Base-by-base conservation (phyloP, 2,888 invertebrate genomes). In the Netelia melanura region DNA sequence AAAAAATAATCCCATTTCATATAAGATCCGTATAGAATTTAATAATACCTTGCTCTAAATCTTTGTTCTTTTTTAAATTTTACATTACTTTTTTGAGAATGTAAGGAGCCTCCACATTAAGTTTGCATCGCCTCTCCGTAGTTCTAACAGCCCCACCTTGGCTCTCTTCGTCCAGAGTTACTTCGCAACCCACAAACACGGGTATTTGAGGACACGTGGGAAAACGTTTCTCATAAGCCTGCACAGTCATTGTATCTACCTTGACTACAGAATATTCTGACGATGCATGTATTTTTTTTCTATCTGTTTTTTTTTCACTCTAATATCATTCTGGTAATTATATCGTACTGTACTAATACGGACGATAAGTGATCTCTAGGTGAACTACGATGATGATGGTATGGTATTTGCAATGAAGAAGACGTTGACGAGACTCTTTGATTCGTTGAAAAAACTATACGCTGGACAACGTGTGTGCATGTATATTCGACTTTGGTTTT, bases 151-250 rank as follows among this genome's bases (percentile, higher is more conserved):
- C 96, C 87, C 97, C 96, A 93, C 98, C 98, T 62, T 96, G 95
- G 82, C 96, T 95, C 91, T 96, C 96, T 91, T 96, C 96, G 92
- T 99, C 98, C 70, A 96, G 96, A 3, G 96, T 95, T 86, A 98
- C 96, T 89, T 97, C 96, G 93, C 98, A 98, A 72, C 98, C 98
- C 56, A 98, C 95, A 91, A 99, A 98, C 85, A 99, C 98, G 48
- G 99, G 99, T 93, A 99, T 98, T 95, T 98, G 97, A 38, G 98
- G 97, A 93, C 98, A 98, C 81, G 96, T 97, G 23, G 99, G 99
- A 94, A 99, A 99, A 88, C 99, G 96, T 91, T 97, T 96, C 94
- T 98, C 98, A 94, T 99, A 99, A 5, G 99, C 98, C 98, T 98
- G 94, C 0, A 90, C 56, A 77, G 56, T 76, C 56, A 77, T 77